Percentiles rank a stretch among this genome's conserved stretches.
phyloP scores from a whole-genome alignment of 1,140 invertebrate genomes.

The Galendromus occidentalis region DNA sequence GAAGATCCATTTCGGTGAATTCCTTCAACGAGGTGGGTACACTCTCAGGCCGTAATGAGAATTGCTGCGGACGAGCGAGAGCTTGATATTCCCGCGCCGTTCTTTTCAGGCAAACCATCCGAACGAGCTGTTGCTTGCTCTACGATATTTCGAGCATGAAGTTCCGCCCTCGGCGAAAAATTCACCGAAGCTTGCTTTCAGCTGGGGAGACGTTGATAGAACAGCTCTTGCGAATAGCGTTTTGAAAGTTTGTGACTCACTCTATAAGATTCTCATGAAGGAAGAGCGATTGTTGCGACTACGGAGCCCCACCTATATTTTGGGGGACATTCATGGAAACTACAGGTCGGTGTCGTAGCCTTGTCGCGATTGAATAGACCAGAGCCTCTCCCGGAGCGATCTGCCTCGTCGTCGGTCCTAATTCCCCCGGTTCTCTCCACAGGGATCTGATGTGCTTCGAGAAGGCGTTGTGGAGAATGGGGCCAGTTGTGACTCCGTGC shows the following conservation, averaged over 20 bases:
- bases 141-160: conserved; percentile 33
- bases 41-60: neutral
- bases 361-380: neutral
- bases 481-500: conserved; percentile 36
- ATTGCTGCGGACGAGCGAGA: neutral
- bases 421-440: conserved; percentile 20
- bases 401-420: neutral
- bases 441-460: conserved; percentile 39
- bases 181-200: conserved; percentile 27
- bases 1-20: conserved; percentile 18
- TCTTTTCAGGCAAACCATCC: conserved; percentile 21
- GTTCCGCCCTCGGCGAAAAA: conserved; percentile 12
- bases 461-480: conserved; percentile 38
- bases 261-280: neutral
- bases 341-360: neutral
- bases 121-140: conserved; percentile 35
- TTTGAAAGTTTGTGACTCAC: neutral
- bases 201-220: conserved; percentile 33
- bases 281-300: conserved; percentile 24
- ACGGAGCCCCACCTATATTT: conserved; percentile 33
- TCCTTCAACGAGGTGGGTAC: conserved; percentile 18
- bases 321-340: conserved; percentile 25
- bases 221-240: conserved; percentile 25
- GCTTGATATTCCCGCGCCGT: neutral
- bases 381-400: neutral